phyloP scores from a whole-genome alignment of 1,140 invertebrate species.

The Drosophila suzukii region DNA sequence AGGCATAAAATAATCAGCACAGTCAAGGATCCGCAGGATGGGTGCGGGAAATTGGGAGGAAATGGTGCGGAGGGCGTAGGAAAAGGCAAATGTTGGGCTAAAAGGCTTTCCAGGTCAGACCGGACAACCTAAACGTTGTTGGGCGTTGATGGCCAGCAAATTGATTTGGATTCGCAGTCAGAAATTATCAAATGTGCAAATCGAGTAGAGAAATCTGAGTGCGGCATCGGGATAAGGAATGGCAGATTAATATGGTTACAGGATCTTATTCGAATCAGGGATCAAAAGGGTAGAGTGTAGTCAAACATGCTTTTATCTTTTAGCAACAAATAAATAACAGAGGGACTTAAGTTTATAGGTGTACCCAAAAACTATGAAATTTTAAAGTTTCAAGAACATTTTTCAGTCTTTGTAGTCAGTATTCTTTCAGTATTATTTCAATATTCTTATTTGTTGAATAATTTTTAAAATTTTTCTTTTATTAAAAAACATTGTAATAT shows the following conservation, averaged over 20 bases:
- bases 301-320: too few species aligned
- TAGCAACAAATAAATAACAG: too few species aligned
- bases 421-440: too few species aligned
- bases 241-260: slow-evolving; percentile 26
- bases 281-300: too few species aligned
- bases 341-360: too few species aligned
- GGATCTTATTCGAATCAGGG: neutral
- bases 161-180: slow-evolving; percentile 68
- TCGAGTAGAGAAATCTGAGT: slow-evolving; percentile 24
- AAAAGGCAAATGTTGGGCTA: slow-evolving; percentile 74
- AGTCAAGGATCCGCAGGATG: slow-evolving; percentile 25
- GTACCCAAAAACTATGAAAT: too few species aligned
- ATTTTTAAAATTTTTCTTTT: too few species aligned
- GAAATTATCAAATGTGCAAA: slow-evolving; percentile 55
- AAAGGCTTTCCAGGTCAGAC: slow-evolving; percentile 74
- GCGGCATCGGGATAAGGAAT: neutral
- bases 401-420: too few species aligned
- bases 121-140: slow-evolving; percentile 33
- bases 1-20: slow-evolving; percentile 78
- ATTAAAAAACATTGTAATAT: too few species aligned
- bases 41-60: slow-evolving; percentile 9
- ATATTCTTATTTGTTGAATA: too few species aligned
- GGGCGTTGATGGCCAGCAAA: slow-evolving; percentile 46
- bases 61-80: slow-evolving; percentile 12
- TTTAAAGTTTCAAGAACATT: too few species aligned